Evolutionary conservation across 1,140 invertebrate genomes (phyloP).

Genomic region (Leptonema lineaticorne): DNA sequence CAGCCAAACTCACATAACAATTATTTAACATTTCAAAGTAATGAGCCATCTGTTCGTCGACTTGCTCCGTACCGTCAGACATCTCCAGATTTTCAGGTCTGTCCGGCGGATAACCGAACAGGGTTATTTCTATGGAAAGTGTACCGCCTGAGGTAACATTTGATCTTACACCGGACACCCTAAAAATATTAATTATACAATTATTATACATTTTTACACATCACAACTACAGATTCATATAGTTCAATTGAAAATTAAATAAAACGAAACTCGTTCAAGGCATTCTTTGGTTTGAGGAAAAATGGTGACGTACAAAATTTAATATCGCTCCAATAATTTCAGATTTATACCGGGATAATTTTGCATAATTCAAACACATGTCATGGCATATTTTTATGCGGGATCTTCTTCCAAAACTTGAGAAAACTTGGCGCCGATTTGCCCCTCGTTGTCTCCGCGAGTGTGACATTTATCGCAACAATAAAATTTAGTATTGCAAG

Average conservation of each 20-base stretch:
- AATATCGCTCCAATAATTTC: background rate
- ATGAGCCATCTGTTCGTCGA: slow-evolving; percentile 43
- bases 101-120: slow-evolving; percentile 47
- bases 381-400: slow-evolving; percentile 9
- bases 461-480: slow-evolving; percentile 2
- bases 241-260: no score
- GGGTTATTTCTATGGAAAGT: slow-evolving; percentile 51
- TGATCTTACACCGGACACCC: slow-evolving; percentile 54
- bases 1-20: slow-evolving; percentile 53
- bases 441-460: background rate
- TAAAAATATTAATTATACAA: no score
- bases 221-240: no score
- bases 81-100: slow-evolving; percentile 45
- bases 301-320: background rate
- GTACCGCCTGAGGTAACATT: slow-evolving; percentile 53
- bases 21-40: slow-evolving; percentile 46
- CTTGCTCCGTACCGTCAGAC: slow-evolving; percentile 47
- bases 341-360: slow-evolving; percentile 7
- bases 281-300: no score
- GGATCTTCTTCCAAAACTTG: background rate
- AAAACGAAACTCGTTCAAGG: no score
- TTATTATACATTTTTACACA: no score
- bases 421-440: slow-evolving; percentile 12
- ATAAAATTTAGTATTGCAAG: background rate
- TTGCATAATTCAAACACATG: slow-evolving; percentile 18